Evolutionary conservation across 2,888 invertebrate species (phyloP).

Genomic region (Anodontia alba): DNA sequence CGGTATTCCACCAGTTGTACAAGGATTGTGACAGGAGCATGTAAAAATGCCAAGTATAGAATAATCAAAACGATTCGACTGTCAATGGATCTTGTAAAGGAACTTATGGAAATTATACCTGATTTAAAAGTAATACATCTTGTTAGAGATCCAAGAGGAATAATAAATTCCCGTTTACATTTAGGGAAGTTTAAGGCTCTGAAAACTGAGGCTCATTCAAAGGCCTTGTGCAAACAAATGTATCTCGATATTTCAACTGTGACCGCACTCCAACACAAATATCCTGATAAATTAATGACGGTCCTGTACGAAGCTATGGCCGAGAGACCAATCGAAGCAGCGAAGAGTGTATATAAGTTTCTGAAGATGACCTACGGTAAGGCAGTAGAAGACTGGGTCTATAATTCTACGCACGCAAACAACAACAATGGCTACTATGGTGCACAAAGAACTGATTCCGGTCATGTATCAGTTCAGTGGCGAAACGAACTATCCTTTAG

Average conservation of each 20-base stretch:
- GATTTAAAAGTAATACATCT: constrained; percentile 23
- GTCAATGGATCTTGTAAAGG: background rate
- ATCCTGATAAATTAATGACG: background rate
- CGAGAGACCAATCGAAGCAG: constrained; percentile 8
- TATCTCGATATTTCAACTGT: background rate
- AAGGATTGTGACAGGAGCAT: too few species aligned
- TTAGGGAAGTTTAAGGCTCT: too few species aligned
- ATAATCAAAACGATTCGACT: constrained; percentile 31
- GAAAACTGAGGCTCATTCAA: constrained; percentile 3
- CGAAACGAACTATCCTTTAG: too few species aligned
- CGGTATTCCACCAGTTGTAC: too few species aligned
- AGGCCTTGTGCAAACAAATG: constrained; percentile 21
- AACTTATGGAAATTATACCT: background rate
- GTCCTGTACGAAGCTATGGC: constrained; percentile 29
- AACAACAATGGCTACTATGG: background rate
- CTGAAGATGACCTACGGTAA: background rate
- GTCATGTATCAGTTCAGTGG: too few species aligned
- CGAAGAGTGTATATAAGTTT: constrained; percentile 24
- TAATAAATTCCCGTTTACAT: background rate
- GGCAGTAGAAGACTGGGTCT: background rate
- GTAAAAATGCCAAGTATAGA: constrained; percentile 4
- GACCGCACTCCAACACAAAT: background rate
- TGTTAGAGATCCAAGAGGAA: constrained; percentile 19
- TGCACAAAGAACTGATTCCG: background rate
- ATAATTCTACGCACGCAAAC: background rate